Evolutionary conservation across 1,140 invertebrate genomes (phyloP), one percentile per base, ranked within the genome.

Genomic region (Adelges cooleyi): DNA sequence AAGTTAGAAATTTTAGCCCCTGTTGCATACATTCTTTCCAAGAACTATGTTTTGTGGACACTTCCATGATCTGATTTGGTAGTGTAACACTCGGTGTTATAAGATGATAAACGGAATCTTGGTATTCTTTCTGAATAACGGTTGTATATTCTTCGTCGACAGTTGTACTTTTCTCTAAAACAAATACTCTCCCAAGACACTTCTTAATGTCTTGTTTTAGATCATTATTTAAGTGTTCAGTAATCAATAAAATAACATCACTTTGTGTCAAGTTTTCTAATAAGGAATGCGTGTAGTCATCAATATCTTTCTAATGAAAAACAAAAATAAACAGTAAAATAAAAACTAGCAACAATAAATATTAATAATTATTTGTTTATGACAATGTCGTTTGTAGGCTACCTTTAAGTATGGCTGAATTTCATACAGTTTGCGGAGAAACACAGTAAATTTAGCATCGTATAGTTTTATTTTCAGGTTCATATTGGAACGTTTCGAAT

Each of bases 361-460:
- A n/a, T n/a, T n/a, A n/a, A n/a, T n/a, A n/a, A n/a, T n/a, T n/a
- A n/a, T n/a, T n/a, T n/a, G n/a, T n/a, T n/a, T n/a, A n/a, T n/a
- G n/a, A n/a, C n/a, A n/a, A n/a, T n/a, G n/a, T n/a, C n/a, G n/a
- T n/a, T n/a, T n/a, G n/a, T n/a, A n/a, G 8, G 46, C 5, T 48
- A 62, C 56, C 56, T 62, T 62, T 48, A 62, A 46, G 46, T 46
- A 46, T 62, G 56, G 42, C 5, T 62, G 56, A 9, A 62, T 18
- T 48, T 62, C 56, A 46, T 46, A 62, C 23, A 62, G 11, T 22
- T 46, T 46, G 20, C 17, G n/a, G 18, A 62, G 44, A 3, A 25
- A 3, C 22, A 46, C 56, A 18, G 33, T n/a, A 20, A 62, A 48
- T 29, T 48, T 62, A 29, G 25, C 25, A 62, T 62, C 56, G 22